These are phyloP conservation scores for Sorex araneus DNA, from an alignment of 2,113 vertebrate species.

Conservation along the genomic window DNA sequence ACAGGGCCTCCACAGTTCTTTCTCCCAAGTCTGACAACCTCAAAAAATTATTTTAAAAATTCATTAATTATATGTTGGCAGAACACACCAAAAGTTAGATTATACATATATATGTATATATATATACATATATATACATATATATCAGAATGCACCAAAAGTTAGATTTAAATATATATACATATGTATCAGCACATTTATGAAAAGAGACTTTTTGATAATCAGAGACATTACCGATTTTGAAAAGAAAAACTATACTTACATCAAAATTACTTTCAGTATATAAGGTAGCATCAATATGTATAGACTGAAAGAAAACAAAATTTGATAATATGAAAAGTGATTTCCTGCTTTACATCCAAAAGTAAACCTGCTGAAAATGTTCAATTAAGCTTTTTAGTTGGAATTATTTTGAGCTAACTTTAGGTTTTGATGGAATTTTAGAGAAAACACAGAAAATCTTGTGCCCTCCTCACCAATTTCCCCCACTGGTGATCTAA, in stretches of 20 bases:
- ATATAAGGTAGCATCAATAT: slow-evolving; percentile 89
- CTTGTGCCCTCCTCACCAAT: neutral
- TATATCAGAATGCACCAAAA: neutral
- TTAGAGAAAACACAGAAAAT: slow-evolving; percentile 22
- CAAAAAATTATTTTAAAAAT: slow-evolving; percentile 55
- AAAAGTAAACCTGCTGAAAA: slow-evolving; percentile 32
- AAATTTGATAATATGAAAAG: slow-evolving; percentile 66
- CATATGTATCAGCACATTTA: neutral
- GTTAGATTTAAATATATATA: neutral
- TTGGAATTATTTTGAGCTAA: slow-evolving; percentile 6
- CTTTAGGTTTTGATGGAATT: neutral
- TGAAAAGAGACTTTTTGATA: slow-evolving; percentile 16
- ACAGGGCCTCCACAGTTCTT: slow-evolving; percentile 1
- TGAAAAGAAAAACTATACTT: slow-evolving; percentile 80
- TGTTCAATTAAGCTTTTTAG: neutral
- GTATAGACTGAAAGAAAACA: slow-evolving; percentile 85
- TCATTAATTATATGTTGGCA: neutral
- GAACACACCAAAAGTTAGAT: slow-evolving; percentile 11
- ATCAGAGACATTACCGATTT: slow-evolving; percentile 18
- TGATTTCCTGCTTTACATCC: neutral
- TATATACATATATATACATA: neutral
- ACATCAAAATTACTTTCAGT: slow-evolving; percentile 87
- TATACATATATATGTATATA: too few relatives aligned
- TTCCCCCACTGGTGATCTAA: neutral
- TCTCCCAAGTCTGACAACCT: neutral